Percentiles rank a stretch among this genome's conserved stretches.
These are phyloP conservation scores for Arbacia lixula DNA, from an alignment of 53 echinoderm and acorn worm genomes.

Conservation along the genomic window DNA sequence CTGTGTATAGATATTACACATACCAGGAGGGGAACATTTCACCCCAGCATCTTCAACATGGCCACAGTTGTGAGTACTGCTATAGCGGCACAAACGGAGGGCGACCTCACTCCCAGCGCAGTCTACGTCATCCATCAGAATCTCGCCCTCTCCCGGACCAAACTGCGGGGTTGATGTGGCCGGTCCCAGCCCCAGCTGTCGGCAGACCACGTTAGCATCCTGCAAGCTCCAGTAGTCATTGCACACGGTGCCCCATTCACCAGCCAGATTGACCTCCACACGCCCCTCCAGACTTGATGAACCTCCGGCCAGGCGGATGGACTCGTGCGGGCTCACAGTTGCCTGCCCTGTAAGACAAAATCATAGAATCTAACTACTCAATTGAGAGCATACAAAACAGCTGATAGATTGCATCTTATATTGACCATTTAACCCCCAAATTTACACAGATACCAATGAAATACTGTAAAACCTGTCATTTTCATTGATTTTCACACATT, in stretches of 20 bases:
- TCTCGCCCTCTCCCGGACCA: conserved; percentile 47
- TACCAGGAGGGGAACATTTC: conserved; percentile 31
- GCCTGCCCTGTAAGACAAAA: background rate
- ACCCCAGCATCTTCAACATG: conserved; percentile 41
- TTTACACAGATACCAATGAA: too few species aligned
- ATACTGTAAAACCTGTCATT: too few species aligned
- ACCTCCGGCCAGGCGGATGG: conserved; percentile 32
- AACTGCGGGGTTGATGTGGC: conserved; percentile 15
- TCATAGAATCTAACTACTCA: too few species aligned
- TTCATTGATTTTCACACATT: background rate
- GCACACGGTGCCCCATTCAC: conserved; percentile 57
- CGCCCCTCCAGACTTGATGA: conserved; percentile 31
- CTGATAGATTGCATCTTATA: too few species aligned
- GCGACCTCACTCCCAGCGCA: conserved; percentile 42
- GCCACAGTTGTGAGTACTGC: conserved; percentile 15
- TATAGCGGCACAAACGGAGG: conserved; percentile 21
- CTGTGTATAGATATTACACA: background rate
- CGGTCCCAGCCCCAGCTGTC: conserved; percentile 50
- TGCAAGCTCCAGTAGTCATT: conserved; percentile 44
- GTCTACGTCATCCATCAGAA: conserved; percentile 32
- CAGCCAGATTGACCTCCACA: conserved; percentile 37
- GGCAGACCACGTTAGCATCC: conserved; percentile 54
- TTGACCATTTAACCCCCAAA: too few species aligned
- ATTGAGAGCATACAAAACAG: too few species aligned
- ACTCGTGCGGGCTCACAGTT: background rate